Evolutionary conservation across 2,888 invertebrate genomes (phyloP), one percentile per base, ranked within the genome.

Genomic region (Athalia circularis): DNA sequence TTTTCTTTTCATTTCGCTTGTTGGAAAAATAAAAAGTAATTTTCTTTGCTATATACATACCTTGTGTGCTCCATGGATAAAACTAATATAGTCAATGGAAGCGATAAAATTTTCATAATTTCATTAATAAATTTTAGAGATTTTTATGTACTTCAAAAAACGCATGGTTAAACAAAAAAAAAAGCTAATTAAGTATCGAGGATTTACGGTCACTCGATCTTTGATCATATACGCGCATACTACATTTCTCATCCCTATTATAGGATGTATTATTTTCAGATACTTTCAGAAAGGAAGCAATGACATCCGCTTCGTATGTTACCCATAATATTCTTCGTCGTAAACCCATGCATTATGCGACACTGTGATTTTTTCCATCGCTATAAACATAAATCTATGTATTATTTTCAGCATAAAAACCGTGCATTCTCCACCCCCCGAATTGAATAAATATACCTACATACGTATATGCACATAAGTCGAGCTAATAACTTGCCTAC

Each of bases 331-430:
- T 48, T 48, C 65, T 15, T 48, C 13, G 13, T 47, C 13, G 48
- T 48, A 65, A 2, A 59, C 13, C 5, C 6, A 64, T 9, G 6
- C 45, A n/a, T 45, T n/a, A 65, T 65, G 6, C 7, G n/a, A 65
- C n/a, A 43, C 57, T 57, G 57, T 59, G n/a, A 47, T 72, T 72
- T 72, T 13, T 15, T 57, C 57, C 57, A 59, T 68, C 4, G 5
- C n/a, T 54, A 15, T 6, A 5, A 6, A 68, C 45, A 15, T 6
- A 67, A 50, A 47, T 68, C 8, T 11, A 75, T 62, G 47, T 62
- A 62, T 75, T 62, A 62, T 75, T 64, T 75, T 75, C 75, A 75
- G 75, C 52, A 59, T n/a, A 4, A 15, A 54, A 50, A 75, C 75
- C 64, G 75, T 62, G 62, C 64, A 75, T 75, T 75, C 62, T 75